Conservation (phyloP, 1,140 invertebrate species). For the Drosophila athabasca region DNA sequence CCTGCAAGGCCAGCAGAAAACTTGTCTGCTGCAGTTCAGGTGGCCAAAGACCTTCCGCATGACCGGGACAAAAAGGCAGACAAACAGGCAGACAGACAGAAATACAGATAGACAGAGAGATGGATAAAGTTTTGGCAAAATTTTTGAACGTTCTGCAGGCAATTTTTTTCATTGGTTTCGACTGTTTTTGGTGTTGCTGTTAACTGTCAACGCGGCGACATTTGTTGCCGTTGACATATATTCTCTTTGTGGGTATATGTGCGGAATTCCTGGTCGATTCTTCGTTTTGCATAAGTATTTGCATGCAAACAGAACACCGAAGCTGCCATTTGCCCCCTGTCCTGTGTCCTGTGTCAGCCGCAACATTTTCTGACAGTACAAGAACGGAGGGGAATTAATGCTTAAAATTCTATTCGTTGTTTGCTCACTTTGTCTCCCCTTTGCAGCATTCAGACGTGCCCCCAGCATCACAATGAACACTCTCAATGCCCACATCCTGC, state of each 20-base stretch:
- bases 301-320: conserved; percentile 26
- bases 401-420: conserved; percentile 48
- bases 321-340: too few relatives aligned
- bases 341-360: conserved; percentile 17
- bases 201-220: conserved; percentile 57
- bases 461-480: conserved; percentile 60
- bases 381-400: conserved; percentile 8
- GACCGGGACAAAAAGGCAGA: neutral
- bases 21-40: conserved; percentile 57
- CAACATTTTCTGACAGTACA: conserved; percentile 37
- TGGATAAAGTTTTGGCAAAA: conserved; percentile 27
- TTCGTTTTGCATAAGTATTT: conserved; percentile 51
- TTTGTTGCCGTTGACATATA: conserved; percentile 73
- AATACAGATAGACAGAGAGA: neutral
- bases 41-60: conserved; percentile 36
- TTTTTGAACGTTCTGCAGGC: conserved; percentile 48
- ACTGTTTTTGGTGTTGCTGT: conserved; percentile 19
- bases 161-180: conserved; percentile 33
- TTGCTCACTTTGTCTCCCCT: conserved; percentile 51
- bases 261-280: conserved; percentile 53
- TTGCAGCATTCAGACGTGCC: conserved; percentile 18
- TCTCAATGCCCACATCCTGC: conserved; percentile 55
- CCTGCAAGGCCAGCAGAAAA: conserved; percentile 69
- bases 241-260: conserved; percentile 15
- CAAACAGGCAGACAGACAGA: too few relatives aligned